Conservation (phyloP, 2,113 vertebrate species). For the Atrichornis clamosus region DNA sequence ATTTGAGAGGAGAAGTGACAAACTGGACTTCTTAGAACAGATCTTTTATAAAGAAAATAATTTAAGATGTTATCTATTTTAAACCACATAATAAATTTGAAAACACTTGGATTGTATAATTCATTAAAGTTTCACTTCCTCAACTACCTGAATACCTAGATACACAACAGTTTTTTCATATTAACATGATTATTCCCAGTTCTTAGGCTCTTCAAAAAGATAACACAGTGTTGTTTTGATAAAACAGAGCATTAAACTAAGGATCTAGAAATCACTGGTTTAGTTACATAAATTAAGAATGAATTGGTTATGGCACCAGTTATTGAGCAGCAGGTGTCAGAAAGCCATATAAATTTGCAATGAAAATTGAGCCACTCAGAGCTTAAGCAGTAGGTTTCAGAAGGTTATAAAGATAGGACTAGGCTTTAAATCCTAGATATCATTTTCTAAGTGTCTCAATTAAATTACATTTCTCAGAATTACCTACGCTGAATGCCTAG, state of each 20-base stretch:
- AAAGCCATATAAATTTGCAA: slow-evolving; percentile 9
- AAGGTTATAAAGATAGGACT: slow-evolving; percentile 1
- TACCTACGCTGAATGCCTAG: background rate
- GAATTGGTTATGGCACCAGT: background rate
- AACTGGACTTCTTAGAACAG: background rate
- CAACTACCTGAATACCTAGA: background rate
- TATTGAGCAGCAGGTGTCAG: slow-evolving; percentile 12
- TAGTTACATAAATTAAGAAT: background rate
- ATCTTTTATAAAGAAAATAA: background rate
- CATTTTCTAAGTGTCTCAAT: slow-evolving; percentile 37
- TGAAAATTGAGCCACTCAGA: background rate
- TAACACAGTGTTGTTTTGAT: background rate
- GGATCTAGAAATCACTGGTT: background rate
- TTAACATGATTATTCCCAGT: background rate
- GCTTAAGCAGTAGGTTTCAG: slow-evolving; percentile 29
- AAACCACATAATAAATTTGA: background rate
- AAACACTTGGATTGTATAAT: background rate
- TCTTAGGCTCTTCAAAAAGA: background rate
- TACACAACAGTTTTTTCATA: background rate
- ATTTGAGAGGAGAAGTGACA: background rate
- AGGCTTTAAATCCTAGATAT: slow-evolving; percentile 42
- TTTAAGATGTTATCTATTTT: background rate
- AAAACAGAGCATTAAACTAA: background rate
- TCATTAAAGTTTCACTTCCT: background rate
- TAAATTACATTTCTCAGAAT: slow-evolving; percentile 53